phyloP scores from a whole-genome alignment of 92 coral and sea anemone species.

The Metridium senile region DNA sequence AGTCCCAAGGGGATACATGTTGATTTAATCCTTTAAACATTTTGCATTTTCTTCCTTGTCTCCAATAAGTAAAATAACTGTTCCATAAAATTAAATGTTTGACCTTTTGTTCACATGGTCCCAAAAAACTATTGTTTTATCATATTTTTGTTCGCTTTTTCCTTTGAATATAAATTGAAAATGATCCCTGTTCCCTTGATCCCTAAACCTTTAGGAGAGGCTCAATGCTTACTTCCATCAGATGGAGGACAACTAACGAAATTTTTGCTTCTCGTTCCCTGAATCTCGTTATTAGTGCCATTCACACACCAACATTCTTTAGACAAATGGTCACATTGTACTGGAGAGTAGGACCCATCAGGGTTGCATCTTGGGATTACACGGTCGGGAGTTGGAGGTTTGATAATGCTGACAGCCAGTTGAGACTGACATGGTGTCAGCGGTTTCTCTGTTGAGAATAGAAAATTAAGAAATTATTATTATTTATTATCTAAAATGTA shows the following conservation, averaged over 20 bases:
- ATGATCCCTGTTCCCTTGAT: too few relatives aligned
- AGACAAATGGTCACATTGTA: slow-evolving; percentile 54
- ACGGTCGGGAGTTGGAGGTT: slow-evolving; percentile 45
- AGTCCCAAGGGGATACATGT: too few relatives aligned
- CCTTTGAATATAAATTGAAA: too few relatives aligned
- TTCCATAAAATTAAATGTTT: too few relatives aligned
- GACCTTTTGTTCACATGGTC: too few relatives aligned
- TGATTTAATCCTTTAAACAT: too few relatives aligned
- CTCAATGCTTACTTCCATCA: not conserved
- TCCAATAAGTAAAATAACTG: too few relatives aligned
- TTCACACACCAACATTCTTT: slow-evolving; percentile 86
- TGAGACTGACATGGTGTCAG: slow-evolving; percentile 72
- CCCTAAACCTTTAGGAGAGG: too few relatives aligned
- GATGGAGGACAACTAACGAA: not conserved
- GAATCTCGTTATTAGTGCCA: slow-evolving; percentile 48
- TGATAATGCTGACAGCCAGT: slow-evolving; percentile 32
- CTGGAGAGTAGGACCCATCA: slow-evolving; percentile 49
- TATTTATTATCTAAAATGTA: too few relatives aligned
- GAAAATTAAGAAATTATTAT: not conserved
- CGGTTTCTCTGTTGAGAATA: slow-evolving; percentile 34
- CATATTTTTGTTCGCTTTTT: too few relatives aligned
- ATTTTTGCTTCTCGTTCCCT: slow-evolving; percentile 58
- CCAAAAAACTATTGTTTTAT: too few relatives aligned
- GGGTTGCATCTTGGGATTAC: slow-evolving; percentile 59
- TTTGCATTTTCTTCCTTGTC: too few relatives aligned